Conservation (phyloP, 2,888 invertebrate species). For the Chironomus riparius region DNA sequence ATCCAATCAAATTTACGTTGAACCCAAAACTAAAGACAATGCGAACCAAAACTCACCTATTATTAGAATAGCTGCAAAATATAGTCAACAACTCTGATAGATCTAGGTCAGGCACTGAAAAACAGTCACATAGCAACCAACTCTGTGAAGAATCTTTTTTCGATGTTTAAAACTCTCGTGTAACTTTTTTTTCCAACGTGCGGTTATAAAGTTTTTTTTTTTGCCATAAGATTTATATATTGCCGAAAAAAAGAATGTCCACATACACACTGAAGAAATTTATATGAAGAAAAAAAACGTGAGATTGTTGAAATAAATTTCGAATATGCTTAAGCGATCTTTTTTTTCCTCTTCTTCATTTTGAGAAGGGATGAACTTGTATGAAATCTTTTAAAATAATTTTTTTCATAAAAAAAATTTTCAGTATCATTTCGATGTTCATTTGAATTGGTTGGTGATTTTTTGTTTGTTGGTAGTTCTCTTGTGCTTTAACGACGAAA, state of each 20-base stretch:
- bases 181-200: neutral
- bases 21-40: too few relatives aligned
- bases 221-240: neutral
- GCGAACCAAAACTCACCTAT: too few relatives aligned
- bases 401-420: constrained; percentile 16
- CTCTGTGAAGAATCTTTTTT: too few relatives aligned
- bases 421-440: constrained; percentile 25
- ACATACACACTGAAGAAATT: neutral
- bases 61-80: too few relatives aligned
- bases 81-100: too few relatives aligned
- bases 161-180: too few relatives aligned
- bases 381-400: constrained; percentile 25
- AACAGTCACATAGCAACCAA: too few relatives aligned
- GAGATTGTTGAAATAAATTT: neutral
- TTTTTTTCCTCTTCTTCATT: neutral
- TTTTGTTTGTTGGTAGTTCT: too few relatives aligned
- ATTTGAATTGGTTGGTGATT: constrained; percentile 16
- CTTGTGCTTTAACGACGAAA: too few relatives aligned
- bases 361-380: constrained; percentile 23
- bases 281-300: neutral
- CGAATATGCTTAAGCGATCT: neutral
- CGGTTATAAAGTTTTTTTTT: neutral
- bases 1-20: too few relatives aligned
- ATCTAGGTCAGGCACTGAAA: too few relatives aligned
- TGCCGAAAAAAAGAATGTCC: neutral